Evolutionary conservation across 2,888 invertebrate species (phyloP).

Genomic region (Phengaris alcon): DNA sequence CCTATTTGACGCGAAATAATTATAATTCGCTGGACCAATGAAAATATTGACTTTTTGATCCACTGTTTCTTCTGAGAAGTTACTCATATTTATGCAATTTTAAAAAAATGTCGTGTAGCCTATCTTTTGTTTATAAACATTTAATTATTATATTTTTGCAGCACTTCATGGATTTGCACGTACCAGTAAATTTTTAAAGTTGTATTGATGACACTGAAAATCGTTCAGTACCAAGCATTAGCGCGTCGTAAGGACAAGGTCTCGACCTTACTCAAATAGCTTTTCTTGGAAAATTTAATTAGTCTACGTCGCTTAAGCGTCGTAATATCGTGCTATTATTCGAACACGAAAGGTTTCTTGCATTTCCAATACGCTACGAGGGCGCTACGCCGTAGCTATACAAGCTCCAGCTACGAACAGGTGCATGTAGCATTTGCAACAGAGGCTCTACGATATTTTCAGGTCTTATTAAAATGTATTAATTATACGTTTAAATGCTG

Average conservation of each 20-base stretch:
- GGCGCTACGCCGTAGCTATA: conserved; percentile 13
- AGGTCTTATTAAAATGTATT: not conserved
- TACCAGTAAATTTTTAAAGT: not conserved
- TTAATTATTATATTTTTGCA: no score
- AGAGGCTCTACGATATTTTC: not conserved
- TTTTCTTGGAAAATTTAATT: conserved; percentile 17
- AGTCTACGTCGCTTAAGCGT: not conserved
- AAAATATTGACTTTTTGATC: no score
- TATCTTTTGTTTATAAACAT: no score
- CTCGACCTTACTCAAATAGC: not conserved
- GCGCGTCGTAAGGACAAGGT: conserved; percentile 2
- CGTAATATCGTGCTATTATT: conserved; percentile 1
- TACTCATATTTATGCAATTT: no score
- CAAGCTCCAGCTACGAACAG: not conserved
- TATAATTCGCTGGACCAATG: no score
- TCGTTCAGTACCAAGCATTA: not conserved
- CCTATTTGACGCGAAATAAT: no score
- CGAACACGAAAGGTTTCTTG: conserved; percentile 1
- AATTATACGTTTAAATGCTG: not conserved
- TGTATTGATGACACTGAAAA: not conserved
- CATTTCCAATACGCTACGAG: not conserved
- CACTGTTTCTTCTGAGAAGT: no score
- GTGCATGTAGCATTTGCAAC: not conserved
- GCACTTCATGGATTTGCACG: no score
- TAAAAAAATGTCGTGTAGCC: no score